These are phyloP conservation scores for Drosophila barbarae DNA, from an alignment of 2,888 invertebrate species.

Conservation along the genomic window DNA sequence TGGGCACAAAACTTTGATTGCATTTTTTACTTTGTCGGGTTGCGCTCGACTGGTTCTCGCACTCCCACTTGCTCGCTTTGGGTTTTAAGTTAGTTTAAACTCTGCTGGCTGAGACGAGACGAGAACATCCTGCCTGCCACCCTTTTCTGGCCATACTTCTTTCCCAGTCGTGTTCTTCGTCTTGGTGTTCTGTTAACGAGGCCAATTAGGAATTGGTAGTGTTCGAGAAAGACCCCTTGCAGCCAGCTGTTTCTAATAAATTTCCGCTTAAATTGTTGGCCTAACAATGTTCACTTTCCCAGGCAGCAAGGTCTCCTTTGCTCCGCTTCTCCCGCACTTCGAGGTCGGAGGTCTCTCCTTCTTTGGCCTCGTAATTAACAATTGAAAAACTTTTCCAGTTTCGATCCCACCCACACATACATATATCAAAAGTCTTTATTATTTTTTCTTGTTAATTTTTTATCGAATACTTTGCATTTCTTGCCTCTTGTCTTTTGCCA, in stretches of 20 bases:
- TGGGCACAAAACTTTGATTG: slow-evolving; percentile 65
- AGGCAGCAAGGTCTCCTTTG: background rate
- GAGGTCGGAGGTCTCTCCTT: slow-evolving; percentile 14
- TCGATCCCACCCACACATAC: slow-evolving; percentile 28
- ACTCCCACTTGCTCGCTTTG: slow-evolving; percentile 33
- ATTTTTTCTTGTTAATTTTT: slow-evolving; percentile 21
- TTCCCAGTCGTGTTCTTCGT: slow-evolving; percentile 13
- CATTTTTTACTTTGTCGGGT: slow-evolving; percentile 52
- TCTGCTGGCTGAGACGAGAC: slow-evolving; percentile 15
- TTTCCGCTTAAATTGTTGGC: slow-evolving; percentile 69
- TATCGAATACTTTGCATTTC: slow-evolving; percentile 58
- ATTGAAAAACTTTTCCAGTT: slow-evolving; percentile 56
- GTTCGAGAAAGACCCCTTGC: slow-evolving; percentile 26
- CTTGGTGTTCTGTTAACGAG: slow-evolving; percentile 63
- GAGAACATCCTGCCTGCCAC: background rate
- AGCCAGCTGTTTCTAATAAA: slow-evolving; percentile 70
- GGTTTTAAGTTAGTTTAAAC: slow-evolving; percentile 58
- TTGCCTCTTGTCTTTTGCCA: slow-evolving; percentile 13
- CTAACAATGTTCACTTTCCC: slow-evolving; percentile 40
- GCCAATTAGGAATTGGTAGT: slow-evolving; percentile 58
- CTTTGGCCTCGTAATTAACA: slow-evolving; percentile 63
- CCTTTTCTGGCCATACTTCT: background rate
- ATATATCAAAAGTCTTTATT: slow-evolving; percentile 16
- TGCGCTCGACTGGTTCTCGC: slow-evolving; percentile 16
- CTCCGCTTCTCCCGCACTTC: background rate